Evolutionary conservation across 2,113 vertebrate genomes (phyloP).

Genomic region (Corythornis cristatus): DNA sequence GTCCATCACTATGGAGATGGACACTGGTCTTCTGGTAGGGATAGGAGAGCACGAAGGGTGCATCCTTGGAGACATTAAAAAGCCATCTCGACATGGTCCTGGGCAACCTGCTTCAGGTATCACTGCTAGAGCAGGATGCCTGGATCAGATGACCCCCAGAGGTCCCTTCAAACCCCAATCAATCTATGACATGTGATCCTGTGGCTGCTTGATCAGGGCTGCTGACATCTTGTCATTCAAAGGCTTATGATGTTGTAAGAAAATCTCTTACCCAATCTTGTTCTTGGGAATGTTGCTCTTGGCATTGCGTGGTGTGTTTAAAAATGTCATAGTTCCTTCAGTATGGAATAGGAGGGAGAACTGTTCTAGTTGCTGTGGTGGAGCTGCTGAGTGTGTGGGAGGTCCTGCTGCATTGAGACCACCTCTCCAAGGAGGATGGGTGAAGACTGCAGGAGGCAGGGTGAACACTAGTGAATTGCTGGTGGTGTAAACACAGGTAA

Average conservation of each 20-base stretch:
- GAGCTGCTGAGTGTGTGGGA: not conserved
- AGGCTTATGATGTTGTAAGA: not conserved
- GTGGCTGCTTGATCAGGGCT: not conserved
- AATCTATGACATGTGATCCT: not conserved
- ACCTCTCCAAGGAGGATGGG: not conserved
- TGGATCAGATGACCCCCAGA: not conserved
- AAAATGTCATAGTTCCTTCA: not conserved
- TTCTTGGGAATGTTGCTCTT: not conserved
- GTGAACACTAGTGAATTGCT: not conserved
- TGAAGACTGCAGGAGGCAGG: not conserved
- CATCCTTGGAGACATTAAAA: not conserved
- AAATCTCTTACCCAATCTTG: not conserved
- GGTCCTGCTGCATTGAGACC: not conserved
- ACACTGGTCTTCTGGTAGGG: not conserved
- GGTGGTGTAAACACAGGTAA: not conserved
- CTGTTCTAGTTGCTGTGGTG: not conserved
- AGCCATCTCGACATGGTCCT: not conserved
- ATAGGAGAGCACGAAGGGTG: not conserved
- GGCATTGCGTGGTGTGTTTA: not conserved
- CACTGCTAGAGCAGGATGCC: not conserved
- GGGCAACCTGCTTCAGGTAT: not conserved
- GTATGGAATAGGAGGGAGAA: not conserved
- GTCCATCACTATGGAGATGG: not conserved
- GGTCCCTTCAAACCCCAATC: not conserved
- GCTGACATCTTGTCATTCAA: not conserved